Base-by-base conservation (phyloP, 2,797 vertebrate species). In the Coregonus sp. region DNA sequence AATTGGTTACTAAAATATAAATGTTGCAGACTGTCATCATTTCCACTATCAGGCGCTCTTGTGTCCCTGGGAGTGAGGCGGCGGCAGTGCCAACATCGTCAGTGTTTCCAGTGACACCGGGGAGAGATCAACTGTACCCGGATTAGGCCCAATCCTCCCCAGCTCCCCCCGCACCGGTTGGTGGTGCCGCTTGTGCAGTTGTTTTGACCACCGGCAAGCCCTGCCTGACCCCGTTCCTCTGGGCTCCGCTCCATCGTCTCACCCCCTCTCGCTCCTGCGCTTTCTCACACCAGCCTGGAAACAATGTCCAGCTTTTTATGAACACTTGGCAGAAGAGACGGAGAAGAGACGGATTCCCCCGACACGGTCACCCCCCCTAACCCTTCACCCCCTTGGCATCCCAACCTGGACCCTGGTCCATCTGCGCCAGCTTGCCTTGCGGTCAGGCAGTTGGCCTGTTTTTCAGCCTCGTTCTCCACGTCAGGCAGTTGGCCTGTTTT, bases 61-160 rank as follows among this genome's bases (percentile, higher is more conserved):
- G 67, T 75, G 29, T 63, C 51, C 70, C 52, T 14, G 11, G 69
- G 29, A 16, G 35, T 35, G 2, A 29, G 18, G 71, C 68, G 35
- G 37, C 25, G 40, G 51, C 54, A 4, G 54, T 2, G 35, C 73
- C 59, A 71, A 12, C 50, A 15, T 59, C 33, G 74, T 81, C 80
- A 80, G 29, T 78, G 75, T 83, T 83, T 80, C 81, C 84, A 83
- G 47, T 54, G 73, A 76, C 59, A 73, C 20, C 16, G 11, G 74
- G 65, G 72, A 72, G 76, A 80, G 81, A 85, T 82, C 76, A 82
- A 72, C 74, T 81, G 73, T 78, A 72, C 76, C 52, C 52, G 40
- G 70, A 35, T 72, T 54, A 73, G 35, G 66, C 50, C 59, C 65
- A 68, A 68, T 33, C 50, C 74, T 3, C 31, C 74, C 25, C 50